Base-by-base conservation (phyloP, 2,888 invertebrate genomes). In the Cheilosia vernalis region DNA sequence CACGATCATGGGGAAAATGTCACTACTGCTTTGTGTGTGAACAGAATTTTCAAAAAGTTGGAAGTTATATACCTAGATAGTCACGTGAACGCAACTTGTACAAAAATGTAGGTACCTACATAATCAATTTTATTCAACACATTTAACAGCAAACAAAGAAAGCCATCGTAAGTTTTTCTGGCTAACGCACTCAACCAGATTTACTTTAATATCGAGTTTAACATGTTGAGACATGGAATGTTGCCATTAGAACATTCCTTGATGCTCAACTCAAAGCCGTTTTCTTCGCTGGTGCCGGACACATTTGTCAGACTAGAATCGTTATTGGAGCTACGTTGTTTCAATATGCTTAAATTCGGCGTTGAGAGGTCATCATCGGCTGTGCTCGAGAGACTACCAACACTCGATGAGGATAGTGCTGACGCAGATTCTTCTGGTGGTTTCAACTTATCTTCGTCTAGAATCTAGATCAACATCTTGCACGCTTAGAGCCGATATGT, bases 261-360 rank as follows among this genome's bases (percentile, higher is more conserved):
- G 17, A 88, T 87, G 69, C 90, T 91, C n/a, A 90, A 77, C 30
- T 91, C 91, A 81, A 91, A 91, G 69, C 91, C 91, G 78, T 91
- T 92, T 15, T 91, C 92, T 15, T 91, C 92, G 73, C 91, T 92
- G 10, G 91, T 91, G 27, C 90, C 91, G 2, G 92, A 92, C 7
- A 92, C 91, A 49, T 91, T 92, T 2, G 92, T 92, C 55, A 92
- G 88, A 82, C 92, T 92, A 13, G 92, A 92, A 82, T 91, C 92
- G 73, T 92, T 91, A 79, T 90, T 90, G 7, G 90, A 91, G 72
- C 88, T 90, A 1, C 89, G 89, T 61, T 89, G 90, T 5, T 92
- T 91, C 17, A 90, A 88, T 51, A 90, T 88, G 70, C 91, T 91
- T 47, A 90, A 87, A 85, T 91, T 90, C 10, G 90, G 91, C 66